Percentiles rank a stretch among this genome's conserved stretches.
These are phyloP conservation scores for Drosophila athabasca DNA, from an alignment of 1,140 invertebrate genomes.

Conservation along the genomic window DNA sequence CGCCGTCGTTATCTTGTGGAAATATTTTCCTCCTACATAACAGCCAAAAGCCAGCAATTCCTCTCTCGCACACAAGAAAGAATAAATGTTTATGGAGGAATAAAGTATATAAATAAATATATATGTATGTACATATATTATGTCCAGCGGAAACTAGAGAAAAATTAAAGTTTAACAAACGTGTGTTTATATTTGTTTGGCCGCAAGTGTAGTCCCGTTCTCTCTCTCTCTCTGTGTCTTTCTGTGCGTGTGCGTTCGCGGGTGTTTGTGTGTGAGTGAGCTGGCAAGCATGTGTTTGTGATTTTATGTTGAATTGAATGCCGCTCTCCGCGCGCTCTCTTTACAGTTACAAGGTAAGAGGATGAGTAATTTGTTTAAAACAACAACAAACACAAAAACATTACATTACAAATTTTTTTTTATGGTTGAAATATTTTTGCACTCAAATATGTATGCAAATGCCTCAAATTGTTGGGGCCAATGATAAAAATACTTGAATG, in stretches of 20 bases:
- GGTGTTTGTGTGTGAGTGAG: constrained; percentile 15
- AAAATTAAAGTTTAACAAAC: constrained; percentile 10
- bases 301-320: constrained; percentile 53
- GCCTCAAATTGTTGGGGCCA: constrained; percentile 63
- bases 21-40: too few relatives aligned
- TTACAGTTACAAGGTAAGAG: constrained; percentile 37
- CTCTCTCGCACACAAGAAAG: constrained; percentile 8
- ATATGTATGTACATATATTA: constrained; percentile 1
- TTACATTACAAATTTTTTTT: too few relatives aligned
- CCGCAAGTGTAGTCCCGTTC: constrained; percentile 8
- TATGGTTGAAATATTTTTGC: too few relatives aligned
- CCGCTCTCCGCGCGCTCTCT: neutral
- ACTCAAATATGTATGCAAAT: constrained; percentile 48
- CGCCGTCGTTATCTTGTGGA: too few relatives aligned
- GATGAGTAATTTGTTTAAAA: constrained; percentile 29
- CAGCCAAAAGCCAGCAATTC: too few relatives aligned
- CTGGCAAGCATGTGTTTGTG: constrained; percentile 57
- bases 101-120: constrained; percentile 19
- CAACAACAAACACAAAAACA: constrained; percentile 4
- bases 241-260: constrained; percentile 36
- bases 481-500: constrained; percentile 63
- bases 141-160: constrained; percentile 22
- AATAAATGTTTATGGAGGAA: constrained; percentile 3
- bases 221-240: constrained; percentile 12
- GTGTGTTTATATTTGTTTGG: constrained; percentile 21